A percentile compares a stretch with the other conserved stretches of the same genome.
Evolutionary conservation across 2,888 invertebrate species (phyloP).

Genomic region (Iphiclides podalirius): DNA sequence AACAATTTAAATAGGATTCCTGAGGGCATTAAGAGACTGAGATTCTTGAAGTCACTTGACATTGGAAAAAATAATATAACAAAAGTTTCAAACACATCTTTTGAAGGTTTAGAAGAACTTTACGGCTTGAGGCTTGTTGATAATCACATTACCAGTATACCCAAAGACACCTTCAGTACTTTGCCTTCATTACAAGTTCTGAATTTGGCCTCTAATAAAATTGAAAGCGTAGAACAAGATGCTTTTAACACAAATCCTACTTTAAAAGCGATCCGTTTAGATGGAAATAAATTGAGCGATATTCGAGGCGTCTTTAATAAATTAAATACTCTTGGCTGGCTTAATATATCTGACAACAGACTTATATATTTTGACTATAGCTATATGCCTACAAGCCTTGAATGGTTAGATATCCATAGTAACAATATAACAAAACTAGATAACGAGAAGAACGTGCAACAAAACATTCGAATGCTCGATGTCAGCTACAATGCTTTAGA

Average conservation of each 20-base stretch:
- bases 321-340: conserved; percentile 86
- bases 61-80: conserved; percentile 90
- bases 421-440: conserved; percentile 88
- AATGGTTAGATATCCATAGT: conserved; percentile 90
- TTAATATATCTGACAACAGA: conserved; percentile 90
- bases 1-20: conserved; percentile 85
- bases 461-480: conserved; percentile 87
- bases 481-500: conserved; percentile 87
- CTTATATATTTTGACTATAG: conserved; percentile 89
- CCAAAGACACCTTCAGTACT: conserved; percentile 86
- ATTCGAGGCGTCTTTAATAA: conserved; percentile 88
- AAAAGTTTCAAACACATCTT: conserved; percentile 85
- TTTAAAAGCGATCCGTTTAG: conserved; percentile 86
- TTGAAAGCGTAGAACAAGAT: conserved; percentile 86
- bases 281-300: conserved; percentile 87
- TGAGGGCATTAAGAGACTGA: conserved; percentile 82
- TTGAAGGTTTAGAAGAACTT: conserved; percentile 86
- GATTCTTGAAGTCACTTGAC: conserved; percentile 87
- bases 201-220: conserved; percentile 89
- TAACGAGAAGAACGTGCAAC: conserved; percentile 84
- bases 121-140: conserved; percentile 88
- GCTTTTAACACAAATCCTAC: conserved; percentile 87
- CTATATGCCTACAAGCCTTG: conserved; percentile 85
- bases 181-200: conserved; percentile 87
- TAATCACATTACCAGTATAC: conserved; percentile 87